Conservation (phyloP, 2,113 vertebrate genomes). For the Entelurus aequoreus region DNA sequence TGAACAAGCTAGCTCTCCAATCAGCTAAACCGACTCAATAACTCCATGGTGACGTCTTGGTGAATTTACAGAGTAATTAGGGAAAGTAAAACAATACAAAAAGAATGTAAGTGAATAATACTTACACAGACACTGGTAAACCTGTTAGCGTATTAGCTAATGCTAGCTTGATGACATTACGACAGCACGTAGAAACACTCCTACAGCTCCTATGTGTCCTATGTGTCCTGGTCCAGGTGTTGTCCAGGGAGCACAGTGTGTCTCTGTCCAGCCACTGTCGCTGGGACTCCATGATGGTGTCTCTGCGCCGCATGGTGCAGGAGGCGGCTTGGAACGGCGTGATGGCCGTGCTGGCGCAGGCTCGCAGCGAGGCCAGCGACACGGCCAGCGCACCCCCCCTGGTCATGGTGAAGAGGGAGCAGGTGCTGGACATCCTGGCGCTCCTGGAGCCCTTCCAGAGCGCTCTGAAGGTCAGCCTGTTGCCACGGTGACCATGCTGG, state of each 20-base stretch:
- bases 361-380: constrained; percentile 61
- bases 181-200: neutral
- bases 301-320: constrained; percentile 60
- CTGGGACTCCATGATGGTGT: constrained; percentile 69
- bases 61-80: too few relatives aligned
- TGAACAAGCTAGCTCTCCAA: too few relatives aligned
- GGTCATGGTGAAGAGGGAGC: constrained; percentile 65
- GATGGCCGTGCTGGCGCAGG: constrained; percentile 63
- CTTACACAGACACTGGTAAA: too few relatives aligned
- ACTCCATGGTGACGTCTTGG: too few relatives aligned
- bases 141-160: too few relatives aligned
- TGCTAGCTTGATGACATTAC: too few relatives aligned
- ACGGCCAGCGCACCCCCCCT: constrained; percentile 56
- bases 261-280: constrained; percentile 54
- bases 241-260: constrained; percentile 61
- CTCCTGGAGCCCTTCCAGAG: constrained; percentile 70
- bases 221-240: constrained; percentile 36
- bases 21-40: too few relatives aligned
- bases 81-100: too few relatives aligned
- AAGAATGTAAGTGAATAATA: too few relatives aligned
- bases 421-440: constrained; percentile 65
- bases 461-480: constrained; percentile 50
- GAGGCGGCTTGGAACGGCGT: constrained; percentile 57
- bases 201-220: neutral
- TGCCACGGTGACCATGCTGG: too few relatives aligned